Percentiles rank a stretch among this genome's conserved stretches.
Evolutionary conservation across 2,113 vertebrate genomes (phyloP).

Genomic region (Micromys minutus): DNA sequence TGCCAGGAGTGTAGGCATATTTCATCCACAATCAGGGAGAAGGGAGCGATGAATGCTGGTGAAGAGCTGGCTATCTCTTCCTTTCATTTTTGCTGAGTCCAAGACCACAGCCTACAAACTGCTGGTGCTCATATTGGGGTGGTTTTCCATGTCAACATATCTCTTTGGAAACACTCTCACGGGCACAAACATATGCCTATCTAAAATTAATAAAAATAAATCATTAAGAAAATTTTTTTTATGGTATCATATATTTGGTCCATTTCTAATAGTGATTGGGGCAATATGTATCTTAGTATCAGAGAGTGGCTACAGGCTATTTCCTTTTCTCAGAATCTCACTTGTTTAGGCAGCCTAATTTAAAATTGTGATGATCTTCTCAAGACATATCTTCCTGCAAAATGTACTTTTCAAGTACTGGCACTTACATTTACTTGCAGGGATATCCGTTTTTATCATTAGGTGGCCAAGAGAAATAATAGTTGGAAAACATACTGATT

Average conservation of each 20-base stretch:
- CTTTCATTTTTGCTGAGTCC: not conserved
- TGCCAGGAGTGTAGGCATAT: not conserved
- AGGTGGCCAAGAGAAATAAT: constrained; percentile 9
- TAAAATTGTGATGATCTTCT: not conserved
- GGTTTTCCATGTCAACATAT: not conserved
- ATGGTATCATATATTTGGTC: not conserved
- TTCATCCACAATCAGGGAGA: not conserved
- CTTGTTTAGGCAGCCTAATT: not conserved
- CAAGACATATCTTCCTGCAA: not conserved
- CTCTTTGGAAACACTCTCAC: not conserved
- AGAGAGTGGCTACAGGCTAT: not conserved
- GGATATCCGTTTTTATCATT: constrained; percentile 25
- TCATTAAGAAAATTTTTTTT: not conserved
- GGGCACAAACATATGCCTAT: not conserved
- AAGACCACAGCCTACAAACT: not conserved
- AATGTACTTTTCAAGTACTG: not conserved
- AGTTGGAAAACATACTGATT: constrained; percentile 22
- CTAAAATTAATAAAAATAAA: constrained; percentile 6
- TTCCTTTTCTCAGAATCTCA: not conserved
- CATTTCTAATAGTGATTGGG: not conserved
- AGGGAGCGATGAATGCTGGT: not conserved
- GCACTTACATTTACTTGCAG: not conserved
- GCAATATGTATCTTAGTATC: not conserved
- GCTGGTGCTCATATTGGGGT: not conserved
- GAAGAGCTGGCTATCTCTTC: not conserved